Percentiles rank a stretch among this genome's conserved stretches.
phyloP scores from a whole-genome alignment of 2,113 vertebrate species.

The Eulacestoma nigropectus region DNA sequence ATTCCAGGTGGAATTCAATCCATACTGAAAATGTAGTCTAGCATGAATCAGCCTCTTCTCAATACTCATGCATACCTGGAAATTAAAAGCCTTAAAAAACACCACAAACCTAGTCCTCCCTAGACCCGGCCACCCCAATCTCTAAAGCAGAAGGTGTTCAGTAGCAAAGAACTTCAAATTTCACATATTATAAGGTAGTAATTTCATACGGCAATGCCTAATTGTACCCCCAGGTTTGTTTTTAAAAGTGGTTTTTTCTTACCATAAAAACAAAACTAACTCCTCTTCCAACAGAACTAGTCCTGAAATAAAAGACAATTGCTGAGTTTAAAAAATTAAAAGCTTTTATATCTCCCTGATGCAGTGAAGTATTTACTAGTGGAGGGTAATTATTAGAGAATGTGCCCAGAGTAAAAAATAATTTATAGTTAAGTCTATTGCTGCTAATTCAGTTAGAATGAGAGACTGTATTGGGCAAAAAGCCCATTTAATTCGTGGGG shows the following conservation, averaged over 20 bases:
- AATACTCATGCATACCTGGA: not conserved
- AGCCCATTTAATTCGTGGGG: not conserved
- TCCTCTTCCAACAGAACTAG: not conserved
- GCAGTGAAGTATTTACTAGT: not conserved
- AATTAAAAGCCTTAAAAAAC: not conserved
- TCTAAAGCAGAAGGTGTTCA: not conserved
- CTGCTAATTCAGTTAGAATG: not conserved
- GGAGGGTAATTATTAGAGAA: not conserved
- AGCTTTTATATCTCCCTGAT: not conserved
- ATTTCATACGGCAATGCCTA: not conserved
- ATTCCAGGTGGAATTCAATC: conserved; percentile 25
- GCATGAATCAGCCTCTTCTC: not conserved
- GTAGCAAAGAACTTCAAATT: not conserved
- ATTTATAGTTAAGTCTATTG: not conserved
- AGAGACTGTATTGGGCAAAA: not conserved
- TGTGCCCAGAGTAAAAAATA: not conserved
- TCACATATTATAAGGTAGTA: not conserved
- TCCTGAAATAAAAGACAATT: not conserved
- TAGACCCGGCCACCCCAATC: not conserved
- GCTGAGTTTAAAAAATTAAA: not conserved
- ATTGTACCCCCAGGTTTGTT: not conserved
- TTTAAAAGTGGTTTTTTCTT: not conserved
- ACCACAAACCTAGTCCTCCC: not conserved
- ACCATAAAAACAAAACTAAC: not conserved
- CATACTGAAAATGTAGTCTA: conserved; percentile 1